Conservation (phyloP, 2,797 vertebrate genomes). For the Gymnothorax javanicus region DNA sequence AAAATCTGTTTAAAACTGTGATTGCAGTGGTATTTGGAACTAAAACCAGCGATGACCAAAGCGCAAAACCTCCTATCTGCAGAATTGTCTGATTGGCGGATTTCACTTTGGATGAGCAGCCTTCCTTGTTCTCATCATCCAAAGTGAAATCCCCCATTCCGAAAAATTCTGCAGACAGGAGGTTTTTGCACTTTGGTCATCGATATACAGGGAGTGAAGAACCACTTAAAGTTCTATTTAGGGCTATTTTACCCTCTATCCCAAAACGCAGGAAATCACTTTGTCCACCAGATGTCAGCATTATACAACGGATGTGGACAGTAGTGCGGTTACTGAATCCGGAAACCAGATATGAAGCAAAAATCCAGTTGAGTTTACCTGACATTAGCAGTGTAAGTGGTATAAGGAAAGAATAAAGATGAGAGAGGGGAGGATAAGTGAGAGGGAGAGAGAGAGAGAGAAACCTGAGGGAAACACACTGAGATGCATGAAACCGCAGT, state of each 20-base stretch:
- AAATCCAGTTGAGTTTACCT: background rate
- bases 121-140: no score
- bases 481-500: background rate
- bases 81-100: no score
- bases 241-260: background rate
- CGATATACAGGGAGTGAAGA: background rate
- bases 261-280: constrained; percentile 45
- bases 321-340: background rate
- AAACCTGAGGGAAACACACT: background rate
- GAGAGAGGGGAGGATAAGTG: background rate
- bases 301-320: constrained; percentile 39
- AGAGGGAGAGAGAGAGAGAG: background rate
- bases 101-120: no score
- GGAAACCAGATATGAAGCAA: background rate
- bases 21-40: no score
- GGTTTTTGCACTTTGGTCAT: no score
- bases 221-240: background rate
- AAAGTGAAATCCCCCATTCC: no score
- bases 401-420: background rate
- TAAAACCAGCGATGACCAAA: no score
- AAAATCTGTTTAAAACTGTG: no score
- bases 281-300: constrained; percentile 66
- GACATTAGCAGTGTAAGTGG: background rate
- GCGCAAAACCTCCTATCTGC: no score
- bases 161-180: no score